These are phyloP conservation scores for Hirundo rustica DNA, from an alignment of 2,797 vertebrate species.

Conservation along the genomic window DNA sequence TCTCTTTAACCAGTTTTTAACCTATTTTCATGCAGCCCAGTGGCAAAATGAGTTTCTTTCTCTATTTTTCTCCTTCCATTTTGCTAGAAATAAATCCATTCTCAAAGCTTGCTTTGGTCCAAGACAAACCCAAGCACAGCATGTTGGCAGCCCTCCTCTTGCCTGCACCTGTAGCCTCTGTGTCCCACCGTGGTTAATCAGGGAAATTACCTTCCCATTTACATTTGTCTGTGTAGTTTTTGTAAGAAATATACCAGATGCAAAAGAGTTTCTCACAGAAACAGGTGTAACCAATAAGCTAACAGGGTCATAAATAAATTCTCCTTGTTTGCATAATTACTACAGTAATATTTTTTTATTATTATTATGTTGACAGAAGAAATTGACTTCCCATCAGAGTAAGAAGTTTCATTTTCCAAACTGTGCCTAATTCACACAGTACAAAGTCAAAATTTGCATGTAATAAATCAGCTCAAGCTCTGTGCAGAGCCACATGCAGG, in stretches of 20 bases:
- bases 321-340: not conserved
- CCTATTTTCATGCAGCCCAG: not conserved
- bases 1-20: not conserved
- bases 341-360: not conserved
- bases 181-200: fast-evolving
- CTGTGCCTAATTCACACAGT: not conserved
- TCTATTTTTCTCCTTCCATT: not conserved
- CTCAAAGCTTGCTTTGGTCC: not conserved
- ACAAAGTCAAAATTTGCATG: not conserved
- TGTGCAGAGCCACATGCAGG: not conserved
- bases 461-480: not conserved
- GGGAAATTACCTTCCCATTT: not conserved
- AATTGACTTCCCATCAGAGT: not conserved
- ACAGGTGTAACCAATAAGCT: not conserved
- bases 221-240: not conserved
- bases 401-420: not conserved
- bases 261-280: not conserved
- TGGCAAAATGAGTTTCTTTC: not conserved
- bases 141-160: not conserved
- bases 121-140: fast-evolving
- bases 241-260: not conserved
- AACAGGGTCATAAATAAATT: not conserved
- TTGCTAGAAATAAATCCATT: not conserved
- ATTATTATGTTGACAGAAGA: not conserved
- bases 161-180: not conserved